Evolutionary conservation across 1,140 invertebrate species (phyloP).

Genomic region (Solen grandis): DNA sequence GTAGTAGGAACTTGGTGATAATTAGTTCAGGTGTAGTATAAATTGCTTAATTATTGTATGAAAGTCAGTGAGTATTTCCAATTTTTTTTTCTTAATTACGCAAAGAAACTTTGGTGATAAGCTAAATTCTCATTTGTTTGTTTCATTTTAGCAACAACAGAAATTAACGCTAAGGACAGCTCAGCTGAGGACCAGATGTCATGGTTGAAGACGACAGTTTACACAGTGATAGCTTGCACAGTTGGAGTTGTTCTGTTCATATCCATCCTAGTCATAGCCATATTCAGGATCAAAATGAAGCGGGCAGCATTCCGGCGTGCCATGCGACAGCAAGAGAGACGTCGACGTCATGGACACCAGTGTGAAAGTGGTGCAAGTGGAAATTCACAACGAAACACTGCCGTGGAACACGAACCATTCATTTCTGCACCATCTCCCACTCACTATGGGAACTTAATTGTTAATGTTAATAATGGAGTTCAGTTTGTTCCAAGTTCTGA

Average conservation of each 20-base stretch:
- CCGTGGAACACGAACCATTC: conserved; percentile 72
- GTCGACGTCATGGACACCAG: conserved; percentile 35
- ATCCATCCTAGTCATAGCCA: conserved; percentile 74
- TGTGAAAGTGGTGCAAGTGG: conserved; percentile 19
- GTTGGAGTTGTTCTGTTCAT: conserved; percentile 75
- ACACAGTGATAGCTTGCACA: conserved; percentile 75
- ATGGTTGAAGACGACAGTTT: conserved; percentile 76
- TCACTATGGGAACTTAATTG: conserved; percentile 74
- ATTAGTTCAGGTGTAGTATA: too few relatives aligned
- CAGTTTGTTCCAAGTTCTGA: conserved; percentile 72
- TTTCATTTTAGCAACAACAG: conserved; percentile 37
- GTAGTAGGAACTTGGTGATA: too few relatives aligned
- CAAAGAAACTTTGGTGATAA: too few relatives aligned
- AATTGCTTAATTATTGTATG: too few relatives aligned
- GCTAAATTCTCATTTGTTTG: too few relatives aligned
- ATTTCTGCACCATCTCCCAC: conserved; percentile 60
- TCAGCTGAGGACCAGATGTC: conserved; percentile 58
- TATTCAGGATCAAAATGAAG: conserved; percentile 76
- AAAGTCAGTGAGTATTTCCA: too few relatives aligned
- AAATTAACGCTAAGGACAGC: too few relatives aligned
- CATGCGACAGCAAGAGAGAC: conserved; percentile 50
- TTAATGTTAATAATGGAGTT: conserved; percentile 77
- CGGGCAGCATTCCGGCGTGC: conserved; percentile 61
- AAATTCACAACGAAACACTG: neutral
- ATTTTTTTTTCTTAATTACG: too few relatives aligned